phyloP scores from a whole-genome alignment of 2,888 invertebrate genomes.

The Iselma pallidipennis region DNA sequence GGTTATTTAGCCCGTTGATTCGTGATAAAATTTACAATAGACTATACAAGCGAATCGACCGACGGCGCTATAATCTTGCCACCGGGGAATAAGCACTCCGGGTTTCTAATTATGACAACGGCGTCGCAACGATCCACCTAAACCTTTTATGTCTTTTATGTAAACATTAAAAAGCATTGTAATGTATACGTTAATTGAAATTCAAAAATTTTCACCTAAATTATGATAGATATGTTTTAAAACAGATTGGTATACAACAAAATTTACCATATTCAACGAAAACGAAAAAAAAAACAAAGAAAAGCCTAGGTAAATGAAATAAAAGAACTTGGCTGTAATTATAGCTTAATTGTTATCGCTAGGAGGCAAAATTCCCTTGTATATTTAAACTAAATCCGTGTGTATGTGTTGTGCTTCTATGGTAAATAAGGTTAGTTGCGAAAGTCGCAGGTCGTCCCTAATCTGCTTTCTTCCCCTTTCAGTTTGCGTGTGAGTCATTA shows the following conservation, averaged over 20 bases:
- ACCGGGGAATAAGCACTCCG: constrained; percentile 41
- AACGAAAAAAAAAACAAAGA: too few species aligned
- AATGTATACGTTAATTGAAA: neutral
- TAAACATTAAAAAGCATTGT: constrained; percentile 30
- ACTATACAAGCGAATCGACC: constrained; percentile 33
- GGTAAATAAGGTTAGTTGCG: constrained; percentile 36
- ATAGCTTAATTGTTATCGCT: neutral
- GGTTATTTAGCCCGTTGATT: neutral
- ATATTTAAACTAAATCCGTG: constrained; percentile 9
- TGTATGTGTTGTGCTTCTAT: neutral
- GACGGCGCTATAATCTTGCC: constrained; percentile 31
- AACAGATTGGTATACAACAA: too few species aligned
- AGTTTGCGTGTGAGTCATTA: constrained; percentile 57
- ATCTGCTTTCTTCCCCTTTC: constrained; percentile 57
- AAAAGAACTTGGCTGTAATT: neutral
- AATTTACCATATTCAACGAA: too few species aligned
- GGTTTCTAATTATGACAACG: constrained; percentile 46
- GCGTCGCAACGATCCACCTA: constrained; percentile 39
- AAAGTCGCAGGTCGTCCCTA: constrained; percentile 53
- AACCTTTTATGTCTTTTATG: constrained; percentile 42
- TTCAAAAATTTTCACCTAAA: too few species aligned
- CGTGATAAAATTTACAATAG: constrained; percentile 31
- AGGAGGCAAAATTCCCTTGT: neutral
- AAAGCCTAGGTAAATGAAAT: too few species aligned
- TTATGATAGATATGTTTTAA: too few species aligned